Conservation (phyloP, 2,888 invertebrate species). For the Cremastinae sp. region DNA sequence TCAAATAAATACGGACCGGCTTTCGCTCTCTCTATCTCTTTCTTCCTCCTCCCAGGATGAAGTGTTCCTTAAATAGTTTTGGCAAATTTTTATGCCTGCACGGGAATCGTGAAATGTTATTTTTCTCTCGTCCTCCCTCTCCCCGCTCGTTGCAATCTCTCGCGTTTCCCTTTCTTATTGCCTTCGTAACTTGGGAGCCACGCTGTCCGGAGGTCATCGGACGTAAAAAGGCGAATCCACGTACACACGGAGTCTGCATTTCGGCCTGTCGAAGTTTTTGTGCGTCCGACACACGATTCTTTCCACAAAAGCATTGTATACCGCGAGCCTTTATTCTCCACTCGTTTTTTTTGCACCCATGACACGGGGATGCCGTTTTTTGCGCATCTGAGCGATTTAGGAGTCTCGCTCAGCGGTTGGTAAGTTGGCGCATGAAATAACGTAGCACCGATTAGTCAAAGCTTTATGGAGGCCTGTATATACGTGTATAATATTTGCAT, state of each 20-base stretch:
- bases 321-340: constrained; percentile 31
- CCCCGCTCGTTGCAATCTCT: constrained; percentile 10
- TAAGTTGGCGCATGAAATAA: constrained; percentile 63
- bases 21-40: constrained; percentile 6
- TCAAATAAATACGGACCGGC: constrained; percentile 57
- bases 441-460: constrained; percentile 69
- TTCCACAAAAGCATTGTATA: constrained; percentile 58
- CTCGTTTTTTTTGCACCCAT: constrained; percentile 18
- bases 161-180: constrained; percentile 24
- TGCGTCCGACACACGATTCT: constrained; percentile 42
- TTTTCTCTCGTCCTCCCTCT: constrained; percentile 7
- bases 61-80: constrained; percentile 60
- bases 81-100: constrained; percentile 58
- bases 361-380: constrained; percentile 54
- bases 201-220: constrained; percentile 57
- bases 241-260: constrained; percentile 7
- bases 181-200: constrained; percentile 60
- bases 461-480: constrained; percentile 61
- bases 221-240: constrained; percentile 33
- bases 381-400: constrained; percentile 65
- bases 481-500: constrained; percentile 60
- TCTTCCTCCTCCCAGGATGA: constrained; percentile 39
- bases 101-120: constrained; percentile 14
- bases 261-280: constrained; percentile 41
- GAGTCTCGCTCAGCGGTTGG: constrained; percentile 67